These are phyloP conservation scores for Oreotrochilus melanogaster DNA, from an alignment of 2,113 vertebrate genomes.

Conservation along the genomic window DNA sequence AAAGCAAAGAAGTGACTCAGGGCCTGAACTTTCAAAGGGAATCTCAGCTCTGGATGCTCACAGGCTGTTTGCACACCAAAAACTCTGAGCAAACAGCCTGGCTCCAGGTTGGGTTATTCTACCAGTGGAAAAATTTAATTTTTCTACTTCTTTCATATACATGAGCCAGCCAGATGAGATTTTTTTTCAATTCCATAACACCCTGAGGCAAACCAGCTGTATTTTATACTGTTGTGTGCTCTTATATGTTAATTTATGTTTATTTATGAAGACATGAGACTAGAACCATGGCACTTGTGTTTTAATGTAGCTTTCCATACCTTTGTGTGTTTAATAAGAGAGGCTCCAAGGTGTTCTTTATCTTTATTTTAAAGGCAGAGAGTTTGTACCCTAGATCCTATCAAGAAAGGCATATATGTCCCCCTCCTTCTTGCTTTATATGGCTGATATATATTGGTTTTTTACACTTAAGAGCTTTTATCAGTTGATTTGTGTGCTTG, in stretches of 20 bases:
- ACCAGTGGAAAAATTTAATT: not conserved
- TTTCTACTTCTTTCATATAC: not conserved
- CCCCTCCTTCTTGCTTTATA: not conserved
- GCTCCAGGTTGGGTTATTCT: not conserved
- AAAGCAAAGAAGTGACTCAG: not conserved
- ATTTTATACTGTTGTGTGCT: not conserved
- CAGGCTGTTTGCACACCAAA: not conserved
- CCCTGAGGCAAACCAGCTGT: constrained; percentile 25
- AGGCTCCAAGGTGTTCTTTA: not conserved
- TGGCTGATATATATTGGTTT: not conserved
- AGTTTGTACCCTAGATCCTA: not conserved
- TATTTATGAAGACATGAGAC: not conserved
- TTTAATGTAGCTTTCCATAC: not conserved
- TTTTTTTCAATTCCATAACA: not conserved
- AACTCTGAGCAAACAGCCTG: not conserved
- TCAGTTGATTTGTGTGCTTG: not conserved
- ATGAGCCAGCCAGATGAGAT: not conserved
- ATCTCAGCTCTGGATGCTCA: not conserved
- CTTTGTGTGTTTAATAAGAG: not conserved
- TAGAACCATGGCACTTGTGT: not conserved
- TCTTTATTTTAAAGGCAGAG: not conserved
- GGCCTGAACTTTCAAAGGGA: not conserved
- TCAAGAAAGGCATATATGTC: not conserved
- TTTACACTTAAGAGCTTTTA: not conserved
- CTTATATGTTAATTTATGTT: not conserved